Percentiles rank a stretch among this genome's conserved stretches.
phyloP scores from a whole-genome alignment of 2,888 invertebrate species.

The Drosophila histrio region DNA sequence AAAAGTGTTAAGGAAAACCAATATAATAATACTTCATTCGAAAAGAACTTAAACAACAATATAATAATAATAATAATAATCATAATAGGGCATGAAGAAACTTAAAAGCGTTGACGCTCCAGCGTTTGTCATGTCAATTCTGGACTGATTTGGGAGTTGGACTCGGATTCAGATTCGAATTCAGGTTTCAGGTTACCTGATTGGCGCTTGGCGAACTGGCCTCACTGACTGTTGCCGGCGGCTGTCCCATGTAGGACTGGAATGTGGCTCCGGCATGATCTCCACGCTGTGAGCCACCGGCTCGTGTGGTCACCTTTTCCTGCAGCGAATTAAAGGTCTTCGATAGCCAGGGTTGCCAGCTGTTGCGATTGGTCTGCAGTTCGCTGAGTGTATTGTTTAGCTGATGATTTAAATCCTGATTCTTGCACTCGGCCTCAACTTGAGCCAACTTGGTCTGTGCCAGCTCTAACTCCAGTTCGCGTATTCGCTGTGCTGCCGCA shows the following conservation, averaged over 20 bases:
- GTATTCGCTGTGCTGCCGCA: conserved; percentile 86
- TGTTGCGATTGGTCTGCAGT: conserved; percentile 85
- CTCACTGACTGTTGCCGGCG: conserved; percentile 74
- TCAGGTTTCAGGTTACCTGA: conserved; percentile 80
- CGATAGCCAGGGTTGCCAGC: conserved; percentile 96
- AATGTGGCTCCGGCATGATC: conserved; percentile 81
- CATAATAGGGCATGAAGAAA: conserved; percentile 36
- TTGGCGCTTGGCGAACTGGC: conserved; percentile 82
- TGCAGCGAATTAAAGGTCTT: conserved; percentile 89
- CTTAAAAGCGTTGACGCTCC: conserved; percentile 29
- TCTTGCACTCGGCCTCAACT: conserved; percentile 98
- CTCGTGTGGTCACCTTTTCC: conserved; percentile 83
- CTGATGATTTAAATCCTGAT: conserved; percentile 97
- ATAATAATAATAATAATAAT: conserved; percentile 25
- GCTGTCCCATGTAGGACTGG: conserved; percentile 83
- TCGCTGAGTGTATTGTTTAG: conserved; percentile 92
- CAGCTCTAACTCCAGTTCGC: conserved; percentile 96
- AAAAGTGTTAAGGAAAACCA: conserved; percentile 6
- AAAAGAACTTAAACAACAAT: conserved; percentile 35
- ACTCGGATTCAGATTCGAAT: background rate
- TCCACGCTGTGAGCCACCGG: conserved; percentile 44
- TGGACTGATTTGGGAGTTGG: background rate
- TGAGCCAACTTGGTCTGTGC: conserved; percentile 98
- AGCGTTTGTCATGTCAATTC: conserved; percentile 40
- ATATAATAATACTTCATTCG: conserved; percentile 32